Evolutionary conservation across 2,797 vertebrate species (phyloP).

Genomic region (Anniella stebbinsi): DNA sequence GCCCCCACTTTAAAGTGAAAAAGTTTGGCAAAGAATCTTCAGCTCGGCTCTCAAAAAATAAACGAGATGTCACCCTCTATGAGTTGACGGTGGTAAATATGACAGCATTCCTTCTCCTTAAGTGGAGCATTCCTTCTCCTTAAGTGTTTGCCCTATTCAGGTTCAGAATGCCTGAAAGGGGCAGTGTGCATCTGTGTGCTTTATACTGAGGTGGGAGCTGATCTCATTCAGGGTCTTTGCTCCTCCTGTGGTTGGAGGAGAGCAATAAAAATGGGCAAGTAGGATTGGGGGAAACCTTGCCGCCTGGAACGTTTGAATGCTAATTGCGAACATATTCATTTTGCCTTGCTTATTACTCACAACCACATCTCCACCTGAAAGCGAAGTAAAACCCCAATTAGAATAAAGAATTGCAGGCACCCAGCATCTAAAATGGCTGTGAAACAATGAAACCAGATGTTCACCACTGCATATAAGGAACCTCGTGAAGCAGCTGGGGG

Average conservation of each 20-base stretch:
- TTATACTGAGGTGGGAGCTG: neutral
- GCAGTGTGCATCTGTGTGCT: neutral
- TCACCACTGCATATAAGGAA: constrained; percentile 72
- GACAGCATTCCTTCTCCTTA: too few species aligned
- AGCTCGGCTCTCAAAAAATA: neutral
- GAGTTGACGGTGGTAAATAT: too few species aligned
- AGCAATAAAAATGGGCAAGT: constrained; percentile 52
- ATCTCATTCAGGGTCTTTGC: constrained; percentile 56
- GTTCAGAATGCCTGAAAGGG: too few species aligned
- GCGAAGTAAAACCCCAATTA: constrained; percentile 84
- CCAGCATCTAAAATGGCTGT: constrained; percentile 56
- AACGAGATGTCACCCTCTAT: neutral
- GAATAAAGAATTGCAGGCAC: constrained; percentile 79
- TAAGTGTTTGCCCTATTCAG: neutral
- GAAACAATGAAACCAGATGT: constrained; percentile 83
- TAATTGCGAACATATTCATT: constrained; percentile 60
- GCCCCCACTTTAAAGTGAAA: neutral
- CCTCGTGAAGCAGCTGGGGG: constrained; percentile 77
- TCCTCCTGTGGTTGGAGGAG: constrained; percentile 48
- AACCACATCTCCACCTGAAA: constrained; percentile 72
- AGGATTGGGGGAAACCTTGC: neutral
- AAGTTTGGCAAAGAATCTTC: neutral
- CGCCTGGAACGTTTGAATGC: constrained; percentile 54
- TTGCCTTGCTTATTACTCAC: constrained; percentile 67
- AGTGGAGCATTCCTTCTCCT: too few species aligned